Evolutionary conservation across 2,797 vertebrate species (phyloP), one percentile per base, ranked within the genome.

Genomic region (Mallotus villosus): DNA sequence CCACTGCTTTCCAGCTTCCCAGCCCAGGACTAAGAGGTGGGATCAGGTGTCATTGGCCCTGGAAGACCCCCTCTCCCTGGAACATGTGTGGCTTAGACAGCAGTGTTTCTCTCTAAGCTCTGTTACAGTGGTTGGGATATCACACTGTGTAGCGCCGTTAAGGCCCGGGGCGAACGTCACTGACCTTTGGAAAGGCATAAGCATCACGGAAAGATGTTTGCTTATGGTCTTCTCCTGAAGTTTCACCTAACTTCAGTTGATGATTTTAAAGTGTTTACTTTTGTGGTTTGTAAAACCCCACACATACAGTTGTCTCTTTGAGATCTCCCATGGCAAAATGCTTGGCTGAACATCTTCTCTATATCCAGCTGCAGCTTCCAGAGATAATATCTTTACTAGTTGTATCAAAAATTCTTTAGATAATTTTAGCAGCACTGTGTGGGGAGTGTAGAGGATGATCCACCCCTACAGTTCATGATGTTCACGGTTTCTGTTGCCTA

Each of bases 1-100:
- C 37, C 60, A 67, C 29, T 41, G 79, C 16, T 6, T 66, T 67
- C 70, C 74, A 72, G 74, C 83, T 81, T 82, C 82, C 65, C 68
- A 70, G 82, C 82, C 78, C 79, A 79, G 75, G 80, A 72, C 79
- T 5, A 55, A 74, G 87, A 79, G 73, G 68, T 81, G 74, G 85
- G 87, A 90, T 90, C 86, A 68, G 51, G 77, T 92, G 82, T 90
- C 90, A 85, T 81, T 86, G 84, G 77, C 85, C 83, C 87, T 83
- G 83, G 86, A 88, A 86, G 86, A 90, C 81, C 85, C 85, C 74
- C 73, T 81, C 74, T 84, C 76, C 24, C 68, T 83, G 84, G 81
- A 86, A 85, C 83, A 84, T 87, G 78, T 84, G 81, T 63, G 63
- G 73, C 78, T 81, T 79, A 72, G 78, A 71, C 69, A 46, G 72